Base-by-base conservation (phyloP, 2,888 invertebrate genomes). In the Erebia aethiops region DNA sequence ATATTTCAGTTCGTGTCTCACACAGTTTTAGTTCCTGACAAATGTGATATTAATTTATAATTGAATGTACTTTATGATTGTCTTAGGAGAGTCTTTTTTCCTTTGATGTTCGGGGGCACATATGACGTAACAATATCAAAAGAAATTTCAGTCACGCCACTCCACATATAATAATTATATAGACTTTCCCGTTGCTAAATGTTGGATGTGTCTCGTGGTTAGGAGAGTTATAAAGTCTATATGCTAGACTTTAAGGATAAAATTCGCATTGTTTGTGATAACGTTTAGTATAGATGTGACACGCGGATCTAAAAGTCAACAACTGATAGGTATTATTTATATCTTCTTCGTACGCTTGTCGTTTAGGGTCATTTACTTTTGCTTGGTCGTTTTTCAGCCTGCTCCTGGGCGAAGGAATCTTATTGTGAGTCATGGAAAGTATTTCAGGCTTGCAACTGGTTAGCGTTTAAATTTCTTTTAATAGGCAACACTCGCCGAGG, bases 131-230 rank as follows among this genome's bases (percentile, higher is more conserved):
- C 78, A 79, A 69, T 77, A 82, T 81, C 75, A 76, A 79, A 84
- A 86, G 83, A 84, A 84, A 84, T 84, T 87, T 85, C 83, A 88
- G 88, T 90, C 90, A 89, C 89, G 90, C 89, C 89, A 90, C 86
- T 86, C 79, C 81, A 82, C 82, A 85, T 86, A 83, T 84, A 84
- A 83, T 84, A 84, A 87, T 83, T 84, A 86, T 86, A 82, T 83
- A 68, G 66, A 57, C 57, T 58, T 68, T 71, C 52, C 66, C 57
- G 54, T 18, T 63, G 21, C 66, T 67, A 58, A 71, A 71, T 43
- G 73, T 74, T 64, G 16, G 71, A 74, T 66, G 67, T 57, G 3
- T 57, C 26, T 52, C 43, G 41, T 16, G 10, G 8, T 14, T 46
- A 51, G 60, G 43, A 13, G 46, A 57, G 56, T 68, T 43, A 66